phyloP scores from a whole-genome alignment of 2,113 vertebrate genomes.

The Colossoma macropomum region DNA sequence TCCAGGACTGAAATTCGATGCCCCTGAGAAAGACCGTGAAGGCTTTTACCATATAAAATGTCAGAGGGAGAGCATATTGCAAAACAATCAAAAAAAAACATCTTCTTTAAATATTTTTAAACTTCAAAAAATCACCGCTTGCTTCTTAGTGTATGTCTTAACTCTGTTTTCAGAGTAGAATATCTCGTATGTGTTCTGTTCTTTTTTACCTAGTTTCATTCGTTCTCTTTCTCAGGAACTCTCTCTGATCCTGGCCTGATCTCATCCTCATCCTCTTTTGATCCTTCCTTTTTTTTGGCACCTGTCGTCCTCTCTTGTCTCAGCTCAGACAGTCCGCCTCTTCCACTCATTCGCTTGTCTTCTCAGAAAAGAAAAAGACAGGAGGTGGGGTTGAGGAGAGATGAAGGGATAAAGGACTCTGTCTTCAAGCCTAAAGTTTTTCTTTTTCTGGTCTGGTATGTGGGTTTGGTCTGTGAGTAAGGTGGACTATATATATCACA shows the following conservation, averaged over 20 bases:
- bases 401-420: not conserved
- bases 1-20: no score
- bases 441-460: not conserved
- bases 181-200: not conserved
- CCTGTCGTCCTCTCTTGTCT: slow-evolving; percentile 13
- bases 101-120: no score
- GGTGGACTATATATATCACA: no score
- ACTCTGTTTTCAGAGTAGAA: not conserved
- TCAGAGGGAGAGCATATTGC: no score
- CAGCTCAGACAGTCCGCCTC: slow-evolving; percentile 5
- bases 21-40: no score
- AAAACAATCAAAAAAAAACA: no score
- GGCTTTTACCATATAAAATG: no score
- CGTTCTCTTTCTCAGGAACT: not conserved
- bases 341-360: not conserved
- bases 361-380: slow-evolving; percentile 1
- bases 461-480: not conserved
- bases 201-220: slow-evolving; percentile 19
- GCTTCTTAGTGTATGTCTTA: not conserved
- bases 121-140: no score
- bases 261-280: slow-evolving; percentile 31
- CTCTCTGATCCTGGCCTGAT: slow-evolving; percentile 15
- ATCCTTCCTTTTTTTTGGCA: slow-evolving; percentile 37
- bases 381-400: not conserved
- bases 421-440: not conserved